Percentiles rank a stretch among this genome's conserved stretches.
phyloP scores from a whole-genome alignment of 2,797 vertebrate genomes.

The Clamator glandarius region DNA sequence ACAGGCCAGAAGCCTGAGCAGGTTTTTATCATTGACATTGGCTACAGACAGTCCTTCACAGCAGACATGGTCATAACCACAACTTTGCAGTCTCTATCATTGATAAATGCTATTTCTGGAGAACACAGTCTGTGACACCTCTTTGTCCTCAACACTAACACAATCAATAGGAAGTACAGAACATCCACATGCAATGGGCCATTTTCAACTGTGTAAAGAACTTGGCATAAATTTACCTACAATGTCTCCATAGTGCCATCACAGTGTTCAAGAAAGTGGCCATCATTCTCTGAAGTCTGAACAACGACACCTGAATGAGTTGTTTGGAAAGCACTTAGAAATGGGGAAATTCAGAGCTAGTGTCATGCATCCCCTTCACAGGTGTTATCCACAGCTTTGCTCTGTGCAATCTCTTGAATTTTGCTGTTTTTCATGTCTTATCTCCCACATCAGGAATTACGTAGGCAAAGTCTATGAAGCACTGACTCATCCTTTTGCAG shows the following conservation, averaged over 20 bases:
- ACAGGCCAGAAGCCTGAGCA: background rate
- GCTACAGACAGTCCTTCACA: background rate
- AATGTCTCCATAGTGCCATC: background rate
- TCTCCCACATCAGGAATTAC: background rate
- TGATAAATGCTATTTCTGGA: background rate
- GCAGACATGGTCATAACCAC: background rate
- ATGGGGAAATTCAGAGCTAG: background rate
- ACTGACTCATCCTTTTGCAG: background rate
- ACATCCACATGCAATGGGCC: background rate
- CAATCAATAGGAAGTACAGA: background rate
- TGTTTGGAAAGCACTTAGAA: background rate
- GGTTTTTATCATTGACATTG: background rate
- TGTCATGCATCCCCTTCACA: background rate
- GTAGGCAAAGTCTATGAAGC: background rate
- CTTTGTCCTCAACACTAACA: background rate
- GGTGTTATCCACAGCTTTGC: background rate
- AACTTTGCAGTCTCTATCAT: background rate
- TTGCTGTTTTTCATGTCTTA: background rate
- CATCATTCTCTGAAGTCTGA: background rate
- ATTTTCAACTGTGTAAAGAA: background rate
- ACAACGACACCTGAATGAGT: background rate
- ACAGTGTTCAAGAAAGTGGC: background rate
- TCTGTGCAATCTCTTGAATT: background rate
- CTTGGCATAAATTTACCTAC: background rate
- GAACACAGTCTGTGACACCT: background rate